Evolutionary conservation across 2,888 invertebrate genomes (phyloP).

Genomic region (Timema cristinae): DNA sequence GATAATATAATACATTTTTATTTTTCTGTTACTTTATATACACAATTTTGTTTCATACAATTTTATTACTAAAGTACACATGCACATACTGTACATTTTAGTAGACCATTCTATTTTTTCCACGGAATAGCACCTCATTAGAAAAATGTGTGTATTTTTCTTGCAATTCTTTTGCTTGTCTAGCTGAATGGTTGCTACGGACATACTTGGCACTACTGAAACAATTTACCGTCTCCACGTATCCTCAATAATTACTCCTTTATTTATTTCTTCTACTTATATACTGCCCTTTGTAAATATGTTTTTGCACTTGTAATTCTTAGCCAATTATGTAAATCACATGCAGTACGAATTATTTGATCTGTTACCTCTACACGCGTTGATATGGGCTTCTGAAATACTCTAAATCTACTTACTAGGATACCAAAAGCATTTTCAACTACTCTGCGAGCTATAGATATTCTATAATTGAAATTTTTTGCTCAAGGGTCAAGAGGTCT

Average conservation of each 20-base stretch:
- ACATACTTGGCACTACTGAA: not conserved
- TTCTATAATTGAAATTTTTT: slow-evolving; percentile 7
- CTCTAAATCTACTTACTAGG: not conserved
- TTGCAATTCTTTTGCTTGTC: not conserved
- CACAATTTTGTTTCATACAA: not conserved
- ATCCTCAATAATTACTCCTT: not conserved
- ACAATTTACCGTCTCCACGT: not conserved
- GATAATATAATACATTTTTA: not conserved
- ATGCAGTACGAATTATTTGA: not conserved
- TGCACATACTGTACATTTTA: not conserved
- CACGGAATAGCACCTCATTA: not conserved
- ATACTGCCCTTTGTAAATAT: not conserved
- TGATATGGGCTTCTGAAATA: slow-evolving; percentile 3
- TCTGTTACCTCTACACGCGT: not conserved
- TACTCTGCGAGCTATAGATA: not conserved
- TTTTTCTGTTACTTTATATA: not conserved
- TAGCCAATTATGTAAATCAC: not conserved
- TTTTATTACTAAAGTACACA: not conserved
- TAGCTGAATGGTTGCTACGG: not conserved
- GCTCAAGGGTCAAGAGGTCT: not conserved
- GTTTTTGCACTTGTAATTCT: not conserved
- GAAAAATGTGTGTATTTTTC: not conserved
- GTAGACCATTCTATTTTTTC: not conserved
- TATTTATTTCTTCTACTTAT: not conserved
- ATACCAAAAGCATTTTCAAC: not conserved